These are phyloP conservation scores for Benthosema pterotum DNA, from an alignment of 2,797 vertebrate genomes.

Conservation along the genomic window DNA sequence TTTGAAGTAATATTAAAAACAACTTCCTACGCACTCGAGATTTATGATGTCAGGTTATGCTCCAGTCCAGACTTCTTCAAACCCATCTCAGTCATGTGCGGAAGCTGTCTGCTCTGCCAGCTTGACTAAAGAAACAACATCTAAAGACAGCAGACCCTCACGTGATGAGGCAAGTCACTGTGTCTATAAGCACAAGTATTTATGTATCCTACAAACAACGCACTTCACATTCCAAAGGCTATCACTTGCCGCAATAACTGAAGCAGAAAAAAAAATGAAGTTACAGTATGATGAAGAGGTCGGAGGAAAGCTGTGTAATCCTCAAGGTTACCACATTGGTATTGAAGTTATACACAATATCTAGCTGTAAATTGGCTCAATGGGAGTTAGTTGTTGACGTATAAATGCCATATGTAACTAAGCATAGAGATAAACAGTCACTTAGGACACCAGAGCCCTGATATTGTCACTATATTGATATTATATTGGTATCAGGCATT, in stretches of 20 bases:
- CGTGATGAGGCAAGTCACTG: too few species aligned
- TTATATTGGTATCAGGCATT: too few species aligned
- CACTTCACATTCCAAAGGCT: constrained; percentile 29
- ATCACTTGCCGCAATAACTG: constrained; percentile 6
- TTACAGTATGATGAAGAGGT: constrained; percentile 7
- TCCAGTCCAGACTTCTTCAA: neutral
- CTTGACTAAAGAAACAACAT: neutral
- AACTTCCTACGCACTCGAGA: constrained; percentile 14
- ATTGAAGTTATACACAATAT: constrained; percentile 8
- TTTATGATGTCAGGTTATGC: neutral
- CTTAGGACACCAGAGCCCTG: too few species aligned
- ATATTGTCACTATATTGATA: too few species aligned
- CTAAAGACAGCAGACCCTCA: neutral
- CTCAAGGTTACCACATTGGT: constrained; percentile 1
- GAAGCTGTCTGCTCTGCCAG: constrained; percentile 27
- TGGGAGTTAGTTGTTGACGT: too few species aligned
- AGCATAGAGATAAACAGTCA: too few species aligned
- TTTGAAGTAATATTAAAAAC: constrained; percentile 3
- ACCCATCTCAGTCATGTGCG: neutral
- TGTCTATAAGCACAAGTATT: neutral
- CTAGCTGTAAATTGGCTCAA: too few species aligned
- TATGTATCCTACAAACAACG: constrained; percentile 7
- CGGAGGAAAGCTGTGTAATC: neutral
- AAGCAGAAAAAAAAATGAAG: constrained; percentile 46
- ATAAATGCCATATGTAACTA: too few species aligned